Evolutionary conservation across 2,888 invertebrate genomes (phyloP), one percentile per base, ranked within the genome.

Genomic region (Cephus nigrinus): DNA sequence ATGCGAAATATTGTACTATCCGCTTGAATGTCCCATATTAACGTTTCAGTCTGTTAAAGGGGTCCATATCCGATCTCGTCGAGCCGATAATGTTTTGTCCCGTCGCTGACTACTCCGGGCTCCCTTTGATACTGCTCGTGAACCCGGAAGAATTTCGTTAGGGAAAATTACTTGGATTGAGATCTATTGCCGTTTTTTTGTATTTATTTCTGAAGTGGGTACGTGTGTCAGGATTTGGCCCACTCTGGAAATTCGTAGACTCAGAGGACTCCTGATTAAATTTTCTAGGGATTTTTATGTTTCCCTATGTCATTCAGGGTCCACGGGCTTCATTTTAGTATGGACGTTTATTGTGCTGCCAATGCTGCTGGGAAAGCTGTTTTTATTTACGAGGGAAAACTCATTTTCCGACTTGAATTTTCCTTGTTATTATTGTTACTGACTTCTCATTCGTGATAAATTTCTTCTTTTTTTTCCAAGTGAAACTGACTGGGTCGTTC

Each of bases 1-100:
- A 9, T 31, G 34, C 73, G 82, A 80, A 84, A 87, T 86, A 86
- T 86, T 81, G 89, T 85, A 34, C 89, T 87, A 90, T 90, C 90
- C 84, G 88, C 90, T 90, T 90, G 86, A 90, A 90, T 88, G 88
- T 84, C 86, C 90, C 85, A 87, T 86, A 89, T 90, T 90, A 87
- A 86, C 84, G 84, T 85, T 88, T 83, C 86, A 83, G 82, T 83
- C 83, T 79, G 87, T 90, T 90, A 90, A 90, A 90, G 90, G 85
- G 88, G 86, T 86, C 87, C 86, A 86, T 85, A 86, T 86, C 84
- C 86, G 84, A 86, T 86, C 84, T 82, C 80, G 78, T 76, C 76
- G 73, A 71, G 75, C 72, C 73, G 81, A 73, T 73, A 55, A 85
- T 82, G 75, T 84, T 84, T 83, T 79, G 82, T 81, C 78, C 76